Base-by-base conservation (phyloP, 2,797 vertebrate genomes). In the Enteromius paludinosus region DNA sequence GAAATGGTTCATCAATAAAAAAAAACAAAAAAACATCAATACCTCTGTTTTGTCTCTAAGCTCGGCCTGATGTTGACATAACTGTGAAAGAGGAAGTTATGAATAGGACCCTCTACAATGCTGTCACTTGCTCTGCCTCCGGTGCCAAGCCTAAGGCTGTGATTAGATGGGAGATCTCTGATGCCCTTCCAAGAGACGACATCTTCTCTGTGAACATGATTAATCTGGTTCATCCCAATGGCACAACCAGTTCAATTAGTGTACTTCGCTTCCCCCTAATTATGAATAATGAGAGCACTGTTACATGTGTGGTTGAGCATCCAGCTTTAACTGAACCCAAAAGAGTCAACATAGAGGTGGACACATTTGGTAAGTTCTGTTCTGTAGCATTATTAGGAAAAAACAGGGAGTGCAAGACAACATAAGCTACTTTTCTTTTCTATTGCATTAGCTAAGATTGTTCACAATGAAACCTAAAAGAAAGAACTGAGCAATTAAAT, bases 271-370 rank as follows among this genome's bases (percentile, higher is more conserved):
- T 95, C 84, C 93, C 94, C 65, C 90, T 94, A 65, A 90, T 87
- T 81, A 84, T 93, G 28, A 93, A 92, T 83, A 90, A 93, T 0
- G 86, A 93, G 23, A 91, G 91, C 65, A 87, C 49, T 5, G 89
- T 94, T 62, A 90, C 86, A 74, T 95, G 94, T 23, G 82, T 89
- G 47, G 87, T 95, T 62, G 52, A 85, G 56, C 94, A 95, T 85
- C 87, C 73, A 4, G 84, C 93, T 71, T 86, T 94, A 76, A 75
- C 88, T 47, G 49, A 82, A 56, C 90, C 88, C 5, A 56, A 47
- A 14, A 81, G 82, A 83, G 85, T 82, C 79, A 82, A 88, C 49
- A 89, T 84, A 76, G 79, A 66, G 43, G 91, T 94, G 89, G 90
- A 92, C 14, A 93, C 93, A 0, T 95, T 90, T 74, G 86, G 94